A percentile compares a stretch with the other conserved stretches of the same genome.
Conservation (phyloP, 2,113 vertebrate species). For the Toxotes chatareus region DNA sequence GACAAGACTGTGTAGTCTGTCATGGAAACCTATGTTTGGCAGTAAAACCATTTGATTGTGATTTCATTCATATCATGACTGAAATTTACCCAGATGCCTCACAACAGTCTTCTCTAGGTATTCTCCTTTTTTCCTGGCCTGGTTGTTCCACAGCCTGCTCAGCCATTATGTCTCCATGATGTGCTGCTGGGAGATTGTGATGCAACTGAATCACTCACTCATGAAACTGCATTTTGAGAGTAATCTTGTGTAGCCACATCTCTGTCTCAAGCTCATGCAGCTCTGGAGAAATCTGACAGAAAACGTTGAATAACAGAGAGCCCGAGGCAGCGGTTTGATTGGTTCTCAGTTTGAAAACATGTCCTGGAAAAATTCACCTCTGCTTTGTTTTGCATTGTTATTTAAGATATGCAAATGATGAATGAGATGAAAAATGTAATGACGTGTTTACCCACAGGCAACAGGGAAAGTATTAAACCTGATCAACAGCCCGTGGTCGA, state of each 20-base stretch:
- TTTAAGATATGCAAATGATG: conserved; percentile 55
- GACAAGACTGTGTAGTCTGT: neutral
- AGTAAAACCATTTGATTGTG: neutral
- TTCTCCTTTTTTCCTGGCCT: neutral
- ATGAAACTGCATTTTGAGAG: conserved; percentile 62
- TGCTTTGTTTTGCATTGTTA: conserved; percentile 41
- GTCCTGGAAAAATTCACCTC: conserved; percentile 25
- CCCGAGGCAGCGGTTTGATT: conserved; percentile 59
- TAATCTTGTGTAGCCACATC: conserved; percentile 49
- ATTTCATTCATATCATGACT: neutral
- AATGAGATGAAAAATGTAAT: conserved; percentile 36
- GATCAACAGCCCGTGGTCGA: conserved; percentile 38
- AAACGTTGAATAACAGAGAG: conserved; percentile 16
- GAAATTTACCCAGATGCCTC: neutral
- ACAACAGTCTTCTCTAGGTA: conserved; percentile 15
- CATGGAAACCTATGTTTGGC: neutral
- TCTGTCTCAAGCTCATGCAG: conserved; percentile 18
- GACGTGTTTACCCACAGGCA: conserved; percentile 39
- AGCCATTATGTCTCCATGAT: conserved; percentile 44
- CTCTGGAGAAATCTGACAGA: conserved; percentile 30
- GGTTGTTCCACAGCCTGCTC: conserved; percentile 12
- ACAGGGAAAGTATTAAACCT: conserved; percentile 39
- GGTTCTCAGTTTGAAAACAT: conserved; percentile 49
- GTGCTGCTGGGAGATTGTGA: conserved; percentile 50
- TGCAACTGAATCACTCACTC: conserved; percentile 54